Conservation (phyloP, 2,797 vertebrate genomes). For the Hemibagrus guttatus region DNA sequence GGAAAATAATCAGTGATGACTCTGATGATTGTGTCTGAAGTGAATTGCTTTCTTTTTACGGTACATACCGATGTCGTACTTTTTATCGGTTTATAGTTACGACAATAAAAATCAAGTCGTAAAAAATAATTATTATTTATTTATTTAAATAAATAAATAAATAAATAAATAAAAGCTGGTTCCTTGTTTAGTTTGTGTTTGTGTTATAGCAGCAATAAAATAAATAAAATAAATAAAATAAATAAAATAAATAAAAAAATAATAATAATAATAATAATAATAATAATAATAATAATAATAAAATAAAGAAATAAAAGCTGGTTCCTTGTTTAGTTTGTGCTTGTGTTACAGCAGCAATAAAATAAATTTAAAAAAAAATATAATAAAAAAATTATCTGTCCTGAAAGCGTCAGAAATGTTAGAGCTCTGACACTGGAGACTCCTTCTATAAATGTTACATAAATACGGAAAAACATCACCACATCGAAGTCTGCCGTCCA, state of each 20-base stretch:
- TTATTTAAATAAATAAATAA: too few relatives aligned
- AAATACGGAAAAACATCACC: not conserved
- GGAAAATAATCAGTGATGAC: not conserved
- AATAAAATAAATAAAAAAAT: too few relatives aligned
- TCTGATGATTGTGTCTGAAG: not conserved
- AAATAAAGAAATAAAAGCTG: too few relatives aligned
- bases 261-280: too few relatives aligned
- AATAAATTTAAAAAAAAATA: not conserved
- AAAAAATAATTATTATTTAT: too few relatives aligned
- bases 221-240: too few relatives aligned
- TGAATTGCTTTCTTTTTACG: not conserved
- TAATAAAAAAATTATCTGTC: not conserved
- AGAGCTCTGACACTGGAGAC: not conserved
- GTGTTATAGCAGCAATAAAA: too few relatives aligned
- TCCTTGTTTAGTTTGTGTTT: too few relatives aligned
- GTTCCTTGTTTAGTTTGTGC: not conserved
- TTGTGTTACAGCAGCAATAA: too few relatives aligned
- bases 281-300: too few relatives aligned
- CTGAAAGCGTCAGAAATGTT: not conserved
- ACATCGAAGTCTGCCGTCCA: not conserved
- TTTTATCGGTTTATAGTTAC: not conserved
- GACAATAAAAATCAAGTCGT: not conserved
- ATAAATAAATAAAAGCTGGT: too few relatives aligned
- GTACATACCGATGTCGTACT: not conserved
- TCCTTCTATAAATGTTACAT: too few relatives aligned